Evolutionary conservation across 2,113 vertebrate genomes (phyloP), one percentile per base, ranked within the genome.

Genomic region (Passer domesticus): DNA sequence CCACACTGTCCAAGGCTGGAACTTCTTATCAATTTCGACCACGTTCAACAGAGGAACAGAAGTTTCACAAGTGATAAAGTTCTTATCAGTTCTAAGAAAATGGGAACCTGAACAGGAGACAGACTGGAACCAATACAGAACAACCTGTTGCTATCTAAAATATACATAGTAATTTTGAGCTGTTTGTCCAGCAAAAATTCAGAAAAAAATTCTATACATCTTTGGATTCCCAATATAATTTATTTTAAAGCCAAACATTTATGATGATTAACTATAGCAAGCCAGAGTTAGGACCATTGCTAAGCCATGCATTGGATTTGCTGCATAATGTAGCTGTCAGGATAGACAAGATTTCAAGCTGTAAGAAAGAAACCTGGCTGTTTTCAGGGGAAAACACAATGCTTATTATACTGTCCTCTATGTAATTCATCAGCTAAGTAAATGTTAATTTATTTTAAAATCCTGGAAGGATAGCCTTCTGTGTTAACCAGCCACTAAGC

Each of bases 51-150:
- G 83, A 85, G 13, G 85, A 95, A 78, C 70, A 96, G 78, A 91
- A 90, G 70, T 89, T 89, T 43, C 89, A 81, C 46, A 63, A 83
- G 39, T 1, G 94, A 96, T 90, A 59, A 94, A 81, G 60, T 43
- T 90, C 79, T 68, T 87, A 76, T 7, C 72, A 55, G 72, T 90
- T 93, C 89, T 74, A 90, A 90, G 90, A 94, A 93, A 89, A 83
- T 68, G 58, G 33, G 31, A 75, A 83, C 76, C 76, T 78, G 76
- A 83, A 70, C 17, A 70, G 67, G 9, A 84, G 72, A 77, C 28
- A 46, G 56, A 69, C 39, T 46, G 13, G 3, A 85, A 53, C 22
- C 15, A 41, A 76, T 37, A 63, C 10, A 77, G 31, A 89, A 46
- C 52, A 82, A 86, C 75, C 50, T 90, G 76, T 66, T 83, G 69